Evolutionary conservation across 2,888 invertebrate genomes (phyloP), one percentile per base, ranked within the genome.

Genomic region (Bugulina stolonifera): DNA sequence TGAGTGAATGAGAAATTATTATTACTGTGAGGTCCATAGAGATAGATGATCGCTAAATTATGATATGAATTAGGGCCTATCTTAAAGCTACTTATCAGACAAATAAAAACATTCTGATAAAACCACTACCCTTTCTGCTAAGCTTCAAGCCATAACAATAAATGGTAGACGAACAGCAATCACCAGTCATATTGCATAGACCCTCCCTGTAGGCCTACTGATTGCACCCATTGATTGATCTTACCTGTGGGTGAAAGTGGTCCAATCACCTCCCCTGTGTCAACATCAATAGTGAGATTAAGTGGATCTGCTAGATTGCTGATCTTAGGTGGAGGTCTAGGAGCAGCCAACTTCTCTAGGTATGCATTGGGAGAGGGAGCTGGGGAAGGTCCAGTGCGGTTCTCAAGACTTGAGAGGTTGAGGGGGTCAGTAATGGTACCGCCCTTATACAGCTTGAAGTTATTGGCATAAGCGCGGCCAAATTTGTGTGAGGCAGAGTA

Each of bases 261-360:
- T 3, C 64, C 64, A 64, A 64, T 64, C 34, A n/a, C 32, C 64
- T 64, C 29, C 64, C 64, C 64, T 64, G 64, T 64, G 10, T 22
- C 27, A n/a, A 29, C 32, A 64, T 64, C 64, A 14, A 64, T 32
- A 27, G 64, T 83, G 71, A 97, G 86, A 85, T 94, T 94, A 71
- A 97, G 85, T 0, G 96, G 96, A 86, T 97, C 96, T 79, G 90
- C 64, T 5, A 64, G 64, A 32, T 64, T 64, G 32, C 64, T 89
- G 71, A 94, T 93, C 82, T 96, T 94, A 43, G 92, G 92, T 71
- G 95, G 96, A 64, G 64, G 64, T 14, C 32, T 27, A 14, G 64
- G 25, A 32, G 64, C 64, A 32, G 29, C 34, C 64, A 32, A 32
- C 32, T 27, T 64, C 64, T 64, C 64, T 32, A 64, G 34, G 64